Conservation (phyloP, 2,113 vertebrate genomes). For the Scomber scombrus region DNA sequence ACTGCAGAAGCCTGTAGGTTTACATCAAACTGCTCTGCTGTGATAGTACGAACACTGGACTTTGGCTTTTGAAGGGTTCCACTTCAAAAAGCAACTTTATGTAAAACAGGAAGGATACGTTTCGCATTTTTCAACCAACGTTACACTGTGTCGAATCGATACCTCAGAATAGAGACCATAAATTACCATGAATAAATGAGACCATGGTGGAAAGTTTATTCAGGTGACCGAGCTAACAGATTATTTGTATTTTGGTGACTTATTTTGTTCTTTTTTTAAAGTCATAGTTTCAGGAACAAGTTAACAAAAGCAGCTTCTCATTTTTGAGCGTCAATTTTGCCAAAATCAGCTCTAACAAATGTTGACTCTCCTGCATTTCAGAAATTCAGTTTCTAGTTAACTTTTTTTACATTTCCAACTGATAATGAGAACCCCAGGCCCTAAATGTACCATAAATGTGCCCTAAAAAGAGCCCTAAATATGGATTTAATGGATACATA, state of each 20-base stretch:
- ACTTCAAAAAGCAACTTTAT: slow-evolving; percentile 33
- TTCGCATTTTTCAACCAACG: slow-evolving; percentile 27
- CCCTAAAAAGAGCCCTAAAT: no score
- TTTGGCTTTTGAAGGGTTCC: slow-evolving; percentile 63
- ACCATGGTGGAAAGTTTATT: slow-evolving; percentile 29
- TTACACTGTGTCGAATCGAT: slow-evolving; percentile 4
- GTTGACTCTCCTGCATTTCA: no score
- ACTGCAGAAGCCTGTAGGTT: slow-evolving; percentile 66
- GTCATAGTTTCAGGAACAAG: no score
- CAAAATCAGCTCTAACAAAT: no score
- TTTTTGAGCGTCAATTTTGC: no score
- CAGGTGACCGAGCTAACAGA: background rate
- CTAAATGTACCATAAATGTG: no score
- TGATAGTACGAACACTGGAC: slow-evolving; percentile 45
- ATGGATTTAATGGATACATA: no score
- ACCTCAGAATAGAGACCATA: background rate
- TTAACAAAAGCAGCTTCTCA: no score
- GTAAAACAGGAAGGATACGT: background rate
- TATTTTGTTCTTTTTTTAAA: background rate
- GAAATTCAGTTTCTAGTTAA: no score
- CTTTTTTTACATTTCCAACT: no score
- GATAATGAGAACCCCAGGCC: no score
- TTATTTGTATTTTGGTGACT: background rate
- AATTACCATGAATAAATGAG: slow-evolving; percentile 63
- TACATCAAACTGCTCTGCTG: slow-evolving; percentile 57